Percentiles rank a stretch among this genome's conserved stretches.
These are phyloP conservation scores for Ochropacha duplaris DNA, from an alignment of 2,888 invertebrate genomes.

Conservation along the genomic window DNA sequence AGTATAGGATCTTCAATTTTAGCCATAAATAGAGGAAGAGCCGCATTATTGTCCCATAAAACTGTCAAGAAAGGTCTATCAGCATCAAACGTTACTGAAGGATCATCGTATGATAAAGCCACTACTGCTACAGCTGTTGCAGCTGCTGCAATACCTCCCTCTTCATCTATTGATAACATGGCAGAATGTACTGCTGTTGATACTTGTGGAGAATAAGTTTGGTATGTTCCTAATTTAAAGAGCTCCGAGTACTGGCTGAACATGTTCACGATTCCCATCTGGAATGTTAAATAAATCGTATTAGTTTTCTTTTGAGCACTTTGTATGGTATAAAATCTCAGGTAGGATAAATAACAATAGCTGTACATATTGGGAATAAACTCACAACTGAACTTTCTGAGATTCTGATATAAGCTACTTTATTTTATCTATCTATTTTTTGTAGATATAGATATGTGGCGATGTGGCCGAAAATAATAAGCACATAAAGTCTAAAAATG, in stretches of 20 bases:
- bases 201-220: constrained; percentile 52
- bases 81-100: constrained; percentile 55
- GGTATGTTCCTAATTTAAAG: constrained; percentile 49
- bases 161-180: constrained; percentile 76
- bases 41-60: constrained; percentile 70
- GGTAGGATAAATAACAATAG: too few species aligned
- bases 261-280: constrained; percentile 74
- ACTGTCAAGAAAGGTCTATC: constrained; percentile 78
- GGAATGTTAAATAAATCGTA: constrained; percentile 24
- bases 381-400: too few species aligned
- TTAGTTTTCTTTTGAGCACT: too few species aligned
- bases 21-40: constrained; percentile 76
- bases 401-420: too few species aligned
- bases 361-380: too few species aligned
- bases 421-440: too few species aligned
- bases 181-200: constrained; percentile 77
- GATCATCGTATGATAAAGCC: constrained; percentile 71
- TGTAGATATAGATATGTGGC: too few species aligned
- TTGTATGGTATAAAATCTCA: too few species aligned
- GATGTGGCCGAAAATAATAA: too few species aligned
- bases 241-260: constrained; percentile 66
- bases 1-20: constrained; percentile 68
- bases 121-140: constrained; percentile 70
- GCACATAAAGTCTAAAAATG: too few species aligned
- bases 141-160: constrained; percentile 76